Base-by-base conservation (phyloP, 2,113 vertebrate species). In the Amphiprion ocellaris region DNA sequence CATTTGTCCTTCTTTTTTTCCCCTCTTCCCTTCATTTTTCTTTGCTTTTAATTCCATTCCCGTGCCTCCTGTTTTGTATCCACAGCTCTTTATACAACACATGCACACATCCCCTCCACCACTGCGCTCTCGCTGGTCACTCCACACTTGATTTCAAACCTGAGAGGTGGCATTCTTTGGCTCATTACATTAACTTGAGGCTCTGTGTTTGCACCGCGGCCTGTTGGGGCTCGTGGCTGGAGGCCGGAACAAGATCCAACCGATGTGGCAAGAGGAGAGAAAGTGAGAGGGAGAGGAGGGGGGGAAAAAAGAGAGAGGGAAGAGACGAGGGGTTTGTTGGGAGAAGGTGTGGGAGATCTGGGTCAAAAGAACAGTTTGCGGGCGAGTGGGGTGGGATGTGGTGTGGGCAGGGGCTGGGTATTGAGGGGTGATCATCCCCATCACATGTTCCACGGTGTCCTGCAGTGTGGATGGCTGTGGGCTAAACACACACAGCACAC, bases 371-470 rank as follows among this genome's bases (percentile, higher is more conserved):
- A 82, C 89, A 90, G 50, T 67, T 69, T 72, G 58, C 5, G 47
- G 74, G 86, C 5, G 52, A 46, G 75, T 24, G 69, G 69, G 69
- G 74, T 69, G 76, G 54, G 55, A 62, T 74, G 79, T 23, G 59
- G 17, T 58, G 52, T 53, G 56, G 75, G 55, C 49, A 53, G 56
- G 21, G 50, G 74, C 66, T 12, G 72, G 73, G 79, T 60, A 69
- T 46, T 68, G 59, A 37, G 77, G 71, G 79, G 49, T 55, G 88
- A 85, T 92, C 88, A 91, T 90, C 88, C 86, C 44, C 69, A 87
- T 93, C 92, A 92, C 91, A 91, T 92, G 90, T 60, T 92, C 81
- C 60, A 67, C 26, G 79, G 81, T 68, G 64, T 85, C 92, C 89
- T 81, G 84, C 86, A 71, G 90, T 16, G 90, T 77, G 79, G 81